Conservation (phyloP, 92 coral and sea anemone species). For the Heteractis magnifica region DNA sequence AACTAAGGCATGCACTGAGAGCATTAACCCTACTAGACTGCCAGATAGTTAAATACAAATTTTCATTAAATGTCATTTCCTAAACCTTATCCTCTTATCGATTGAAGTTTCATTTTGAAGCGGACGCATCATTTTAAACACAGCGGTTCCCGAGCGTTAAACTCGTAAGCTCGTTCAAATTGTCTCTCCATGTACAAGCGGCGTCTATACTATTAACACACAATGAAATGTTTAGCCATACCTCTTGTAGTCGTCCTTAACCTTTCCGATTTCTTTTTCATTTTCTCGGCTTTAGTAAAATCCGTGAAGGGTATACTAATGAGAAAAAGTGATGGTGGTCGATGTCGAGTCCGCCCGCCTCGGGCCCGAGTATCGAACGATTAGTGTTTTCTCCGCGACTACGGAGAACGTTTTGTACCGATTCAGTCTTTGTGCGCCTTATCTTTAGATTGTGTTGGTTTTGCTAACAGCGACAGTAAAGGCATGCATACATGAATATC, state of each 20-base stretch:
- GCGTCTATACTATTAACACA: not conserved
- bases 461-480: conserved; percentile 61
- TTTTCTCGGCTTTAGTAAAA: not conserved
- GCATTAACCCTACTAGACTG: not conserved
- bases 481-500: conserved; percentile 98
- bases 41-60: not conserved
- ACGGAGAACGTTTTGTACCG: conserved; percentile 1
- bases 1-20: not conserved
- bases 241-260: not conserved
- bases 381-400: not conserved
- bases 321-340: not conserved
- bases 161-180: not conserved
- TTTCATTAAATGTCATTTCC: conserved; percentile 8
- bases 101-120: not conserved
- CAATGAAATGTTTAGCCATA: not conserved
- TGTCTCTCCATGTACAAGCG: not conserved
- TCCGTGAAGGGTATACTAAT: not conserved
- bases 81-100: conserved; percentile 1
- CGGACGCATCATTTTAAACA: not conserved
- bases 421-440: conserved; percentile 23
- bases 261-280: not conserved
- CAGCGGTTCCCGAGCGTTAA: not conserved
- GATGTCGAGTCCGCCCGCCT: not conserved
- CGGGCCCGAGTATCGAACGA: not conserved
- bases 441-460: conserved; percentile 45